phyloP scores from a whole-genome alignment of 2,113 vertebrate genomes.

The Onychorhynchus coronatus region DNA sequence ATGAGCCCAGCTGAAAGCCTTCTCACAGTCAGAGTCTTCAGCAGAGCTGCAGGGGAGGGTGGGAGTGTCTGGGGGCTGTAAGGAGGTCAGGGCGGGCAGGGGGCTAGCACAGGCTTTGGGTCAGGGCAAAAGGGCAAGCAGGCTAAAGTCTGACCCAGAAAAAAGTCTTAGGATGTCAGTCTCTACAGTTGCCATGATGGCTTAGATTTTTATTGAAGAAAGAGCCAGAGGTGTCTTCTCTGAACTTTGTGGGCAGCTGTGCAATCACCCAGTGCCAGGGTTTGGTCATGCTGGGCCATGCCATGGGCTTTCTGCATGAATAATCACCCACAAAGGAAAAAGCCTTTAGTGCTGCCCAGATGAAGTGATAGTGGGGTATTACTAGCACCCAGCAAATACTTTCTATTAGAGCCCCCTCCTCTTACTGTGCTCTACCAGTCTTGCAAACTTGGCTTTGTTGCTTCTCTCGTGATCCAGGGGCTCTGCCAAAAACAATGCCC shows the following conservation, averaged over 20 bases:
- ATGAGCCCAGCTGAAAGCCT: background rate
- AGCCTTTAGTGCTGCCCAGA: background rate
- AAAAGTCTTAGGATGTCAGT: rapidly evolving
- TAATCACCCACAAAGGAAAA: background rate
- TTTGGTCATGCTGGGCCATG: background rate
- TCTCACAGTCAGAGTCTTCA: background rate
- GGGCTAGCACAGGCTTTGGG: background rate
- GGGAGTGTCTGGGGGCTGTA: background rate
- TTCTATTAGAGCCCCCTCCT: background rate
- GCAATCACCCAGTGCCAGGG: too few species aligned
- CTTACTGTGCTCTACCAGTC: background rate
- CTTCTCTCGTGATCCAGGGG: background rate
- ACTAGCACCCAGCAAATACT: background rate
- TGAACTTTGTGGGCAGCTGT: background rate
- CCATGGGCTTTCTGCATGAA: background rate
- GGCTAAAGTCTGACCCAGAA: background rate
- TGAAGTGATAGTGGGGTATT: background rate
- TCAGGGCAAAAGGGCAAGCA: background rate
- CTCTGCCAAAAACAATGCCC: background rate
- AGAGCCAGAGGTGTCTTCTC: background rate
- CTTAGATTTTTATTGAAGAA: background rate
- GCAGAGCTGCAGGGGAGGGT: background rate
- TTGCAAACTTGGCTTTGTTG: background rate
- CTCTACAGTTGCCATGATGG: background rate
- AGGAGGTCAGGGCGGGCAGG: background rate